A percentile compares a stretch with the other conserved stretches of the same genome.
phyloP scores from a whole-genome alignment of 2,113 vertebrate species.

The Tupaia tana region DNA sequence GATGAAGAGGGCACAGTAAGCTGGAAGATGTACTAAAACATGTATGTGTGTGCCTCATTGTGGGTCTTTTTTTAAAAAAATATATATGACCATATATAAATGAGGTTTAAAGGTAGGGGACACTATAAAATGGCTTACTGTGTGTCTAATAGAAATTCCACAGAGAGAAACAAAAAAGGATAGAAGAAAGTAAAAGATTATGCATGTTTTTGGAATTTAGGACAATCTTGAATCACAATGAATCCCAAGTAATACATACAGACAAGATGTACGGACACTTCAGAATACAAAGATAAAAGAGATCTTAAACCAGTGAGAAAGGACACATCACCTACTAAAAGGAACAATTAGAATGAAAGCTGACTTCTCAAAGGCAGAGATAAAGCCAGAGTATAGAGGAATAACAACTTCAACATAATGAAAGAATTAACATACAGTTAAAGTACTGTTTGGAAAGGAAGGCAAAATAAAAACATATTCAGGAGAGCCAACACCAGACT shows the following conservation, averaged over 20 bases:
- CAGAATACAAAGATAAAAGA: not conserved
- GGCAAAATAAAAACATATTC: not conserved
- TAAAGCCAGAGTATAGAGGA: not conserved
- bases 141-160: not conserved
- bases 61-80: no score
- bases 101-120: not conserved
- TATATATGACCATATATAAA: not conserved
- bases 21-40: not conserved
- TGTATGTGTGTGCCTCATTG: no score
- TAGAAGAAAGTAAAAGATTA: not conserved
- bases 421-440: not conserved
- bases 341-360: not conserved
- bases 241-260: not conserved
- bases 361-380: not conserved
- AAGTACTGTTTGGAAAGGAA: not conserved
- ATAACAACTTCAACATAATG: not conserved
- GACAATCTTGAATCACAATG: not conserved
- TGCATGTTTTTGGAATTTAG: not conserved
- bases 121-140: not conserved
- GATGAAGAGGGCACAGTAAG: not conserved
- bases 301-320: not conserved
- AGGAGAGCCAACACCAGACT: not conserved
- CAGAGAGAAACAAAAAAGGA: not conserved
- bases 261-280: not conserved
- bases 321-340: not conserved